Conservation (phyloP, 2,113 vertebrate genomes). For the Lepus americanus region DNA sequence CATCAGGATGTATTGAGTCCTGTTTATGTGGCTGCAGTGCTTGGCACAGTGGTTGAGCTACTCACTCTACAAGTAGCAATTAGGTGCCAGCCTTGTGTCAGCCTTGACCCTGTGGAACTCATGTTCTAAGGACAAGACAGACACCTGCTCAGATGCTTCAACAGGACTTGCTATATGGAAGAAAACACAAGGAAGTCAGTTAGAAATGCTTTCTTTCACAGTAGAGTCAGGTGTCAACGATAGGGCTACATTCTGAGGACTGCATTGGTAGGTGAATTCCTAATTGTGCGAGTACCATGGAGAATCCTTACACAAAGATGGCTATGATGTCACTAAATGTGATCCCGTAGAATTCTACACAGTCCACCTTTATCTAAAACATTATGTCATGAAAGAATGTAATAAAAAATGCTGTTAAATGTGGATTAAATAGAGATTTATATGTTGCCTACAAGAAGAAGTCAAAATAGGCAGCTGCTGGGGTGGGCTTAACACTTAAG, state of each 20-base stretch:
- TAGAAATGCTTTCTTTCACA: not conserved
- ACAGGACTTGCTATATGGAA: not conserved
- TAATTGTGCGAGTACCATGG: too few relatives aligned
- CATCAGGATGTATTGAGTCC: not conserved
- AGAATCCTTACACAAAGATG: not conserved
- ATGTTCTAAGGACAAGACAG: not conserved
- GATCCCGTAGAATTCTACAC: not conserved
- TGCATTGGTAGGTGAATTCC: too few relatives aligned
- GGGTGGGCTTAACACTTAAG: not conserved
- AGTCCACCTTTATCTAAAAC: not conserved
- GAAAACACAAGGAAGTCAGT: not conserved
- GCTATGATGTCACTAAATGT: not conserved
- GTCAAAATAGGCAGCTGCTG: not conserved
- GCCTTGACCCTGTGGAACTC: not conserved
- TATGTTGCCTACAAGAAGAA: not conserved
- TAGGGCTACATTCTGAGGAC: not conserved
- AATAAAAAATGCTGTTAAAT: not conserved
- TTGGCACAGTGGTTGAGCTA: not conserved
- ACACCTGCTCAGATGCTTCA: not conserved
- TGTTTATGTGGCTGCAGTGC: accelerated
- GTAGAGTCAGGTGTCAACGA: not conserved
- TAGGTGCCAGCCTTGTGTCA: not conserved
- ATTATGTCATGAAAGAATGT: not conserved
- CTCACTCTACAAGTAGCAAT: not conserved
- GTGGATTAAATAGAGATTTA: not conserved